Conservation (phyloP, 2,888 invertebrate species). For the Apocheima hispidaria region DNA sequence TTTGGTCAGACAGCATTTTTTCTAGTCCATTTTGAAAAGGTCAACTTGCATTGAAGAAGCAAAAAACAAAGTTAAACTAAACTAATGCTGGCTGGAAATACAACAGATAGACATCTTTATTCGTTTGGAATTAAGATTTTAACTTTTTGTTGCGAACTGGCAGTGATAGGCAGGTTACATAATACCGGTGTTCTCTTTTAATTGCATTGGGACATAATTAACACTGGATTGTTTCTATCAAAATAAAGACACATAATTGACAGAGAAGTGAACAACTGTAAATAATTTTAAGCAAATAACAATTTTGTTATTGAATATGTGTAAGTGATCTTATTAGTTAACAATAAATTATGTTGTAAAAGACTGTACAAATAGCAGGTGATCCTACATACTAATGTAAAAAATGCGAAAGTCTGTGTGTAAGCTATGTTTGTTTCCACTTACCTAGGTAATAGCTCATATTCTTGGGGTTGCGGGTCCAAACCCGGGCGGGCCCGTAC, state of each 20-base stretch:
- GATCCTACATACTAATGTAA: no score
- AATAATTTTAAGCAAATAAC: slow-evolving; percentile 7
- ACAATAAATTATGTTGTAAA: slow-evolving; percentile 8
- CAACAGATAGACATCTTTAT: slow-evolving; percentile 13
- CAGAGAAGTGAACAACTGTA: slow-evolving; percentile 42
- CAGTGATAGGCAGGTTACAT: background rate
- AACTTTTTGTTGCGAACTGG: background rate
- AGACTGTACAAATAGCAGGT: background rate
- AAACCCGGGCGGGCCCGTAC: no score
- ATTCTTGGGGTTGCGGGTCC: no score
- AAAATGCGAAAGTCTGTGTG: no score
- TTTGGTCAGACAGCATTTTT: slow-evolving; percentile 59
- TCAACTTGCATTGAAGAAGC: slow-evolving; percentile 56
- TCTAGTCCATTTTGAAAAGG: slow-evolving; percentile 65
- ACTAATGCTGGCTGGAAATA: slow-evolving; percentile 7
- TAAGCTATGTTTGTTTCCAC: no score
- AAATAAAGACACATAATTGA: slow-evolving; percentile 56
- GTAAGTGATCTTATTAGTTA: slow-evolving; percentile 8
- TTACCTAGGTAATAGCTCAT: no score
- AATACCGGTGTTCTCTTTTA: slow-evolving; percentile 58
- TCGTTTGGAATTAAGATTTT: background rate
- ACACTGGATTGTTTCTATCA: slow-evolving; percentile 63
- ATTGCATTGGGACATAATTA: slow-evolving; percentile 71
- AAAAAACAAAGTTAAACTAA: slow-evolving; percentile 32
- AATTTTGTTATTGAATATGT: slow-evolving; percentile 40